These are phyloP conservation scores for Hypsopygia costalis DNA, from an alignment of 2,888 invertebrate species.

Conservation along the genomic window DNA sequence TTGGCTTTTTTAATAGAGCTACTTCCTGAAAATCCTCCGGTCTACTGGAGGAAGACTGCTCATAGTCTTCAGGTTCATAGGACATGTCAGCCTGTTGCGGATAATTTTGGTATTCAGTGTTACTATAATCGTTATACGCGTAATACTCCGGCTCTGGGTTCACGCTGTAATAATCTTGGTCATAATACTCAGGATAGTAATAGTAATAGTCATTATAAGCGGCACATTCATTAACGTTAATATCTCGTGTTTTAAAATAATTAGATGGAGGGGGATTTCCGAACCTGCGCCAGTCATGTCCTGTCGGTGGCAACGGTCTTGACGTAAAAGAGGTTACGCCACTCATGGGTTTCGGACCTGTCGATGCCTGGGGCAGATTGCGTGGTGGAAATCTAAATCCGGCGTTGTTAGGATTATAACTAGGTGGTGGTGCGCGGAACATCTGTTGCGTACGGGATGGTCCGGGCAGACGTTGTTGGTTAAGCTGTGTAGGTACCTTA, in stretches of 20 bases:
- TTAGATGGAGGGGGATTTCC: conserved; percentile 6
- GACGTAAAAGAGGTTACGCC: conserved; percentile 8
- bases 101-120: too few species aligned
- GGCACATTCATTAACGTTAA: conserved; percentile 5
- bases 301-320: conserved; percentile 1
- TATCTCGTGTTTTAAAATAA: conserved; percentile 6
- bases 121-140: too few species aligned
- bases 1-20: background rate
- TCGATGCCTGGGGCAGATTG: too few species aligned
- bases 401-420: conserved; percentile 11
- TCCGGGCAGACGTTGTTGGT: too few species aligned
- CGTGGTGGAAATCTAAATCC: conserved; percentile 2
- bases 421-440: conserved; percentile 11
- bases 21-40: conserved; percentile 2
- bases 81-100: too few species aligned
- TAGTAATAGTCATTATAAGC: too few species aligned
- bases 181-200: background rate
- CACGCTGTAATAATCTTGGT: background rate
- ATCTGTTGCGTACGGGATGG: conserved; percentile 11
- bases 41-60: background rate
- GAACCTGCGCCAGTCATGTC: conserved; percentile 9
- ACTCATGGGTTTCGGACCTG: conserved; percentile 11
- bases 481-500: too few species aligned
- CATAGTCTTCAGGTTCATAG: too few species aligned
- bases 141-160: too few species aligned